A percentile compares a stretch with the other conserved stretches of the same genome.
Evolutionary conservation across 2,113 vertebrate species (phyloP).

Genomic region (Syrrhaptes paradoxus): DNA sequence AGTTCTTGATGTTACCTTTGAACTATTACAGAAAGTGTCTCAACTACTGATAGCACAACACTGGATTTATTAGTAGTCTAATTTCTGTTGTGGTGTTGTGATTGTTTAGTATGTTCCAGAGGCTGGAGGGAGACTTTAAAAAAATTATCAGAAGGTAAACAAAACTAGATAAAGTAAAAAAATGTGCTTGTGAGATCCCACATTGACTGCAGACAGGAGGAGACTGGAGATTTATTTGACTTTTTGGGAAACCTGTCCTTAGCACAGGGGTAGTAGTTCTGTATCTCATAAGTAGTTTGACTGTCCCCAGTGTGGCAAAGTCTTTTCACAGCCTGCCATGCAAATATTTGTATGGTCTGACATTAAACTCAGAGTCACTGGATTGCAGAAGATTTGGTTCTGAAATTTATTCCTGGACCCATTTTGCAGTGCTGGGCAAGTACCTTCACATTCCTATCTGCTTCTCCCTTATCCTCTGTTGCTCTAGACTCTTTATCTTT

Average conservation of each 20-base stretch:
- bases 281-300: not conserved
- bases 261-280: not conserved
- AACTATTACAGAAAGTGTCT: not conserved
- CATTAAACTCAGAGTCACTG: not conserved
- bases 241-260: not conserved
- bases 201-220: not conserved
- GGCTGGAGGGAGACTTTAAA: not conserved
- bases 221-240: not conserved
- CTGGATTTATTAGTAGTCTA: not conserved
- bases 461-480: not conserved
- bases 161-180: not conserved
- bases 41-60: not conserved
- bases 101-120: not conserved
- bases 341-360: not conserved
- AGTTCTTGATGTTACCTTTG: not conserved
- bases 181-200: not conserved
- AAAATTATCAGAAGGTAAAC: not conserved
- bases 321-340: not conserved
- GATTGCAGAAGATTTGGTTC: not conserved
- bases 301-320: not conserved
- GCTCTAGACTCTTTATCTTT: not conserved
- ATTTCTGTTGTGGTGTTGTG: not conserved
- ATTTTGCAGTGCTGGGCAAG: not conserved
- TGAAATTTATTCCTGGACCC: not conserved
- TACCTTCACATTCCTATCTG: not conserved